Conservation (phyloP, 2,113 vertebrate species). For the human region DNA sequence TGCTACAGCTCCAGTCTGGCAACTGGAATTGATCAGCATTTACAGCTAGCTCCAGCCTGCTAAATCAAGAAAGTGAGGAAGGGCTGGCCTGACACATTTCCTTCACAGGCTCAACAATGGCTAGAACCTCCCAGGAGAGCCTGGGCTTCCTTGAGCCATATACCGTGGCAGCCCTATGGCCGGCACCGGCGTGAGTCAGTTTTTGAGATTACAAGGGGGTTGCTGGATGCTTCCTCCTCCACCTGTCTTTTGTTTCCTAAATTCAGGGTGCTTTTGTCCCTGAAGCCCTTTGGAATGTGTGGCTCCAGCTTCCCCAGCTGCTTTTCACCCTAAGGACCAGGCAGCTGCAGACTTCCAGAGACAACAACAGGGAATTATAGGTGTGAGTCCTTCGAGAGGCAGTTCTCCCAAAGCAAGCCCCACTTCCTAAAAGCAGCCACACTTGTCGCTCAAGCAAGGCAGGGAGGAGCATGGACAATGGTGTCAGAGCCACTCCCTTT, state of each 20-base stretch:
- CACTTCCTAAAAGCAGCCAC: neutral
- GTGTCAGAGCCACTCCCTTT: neutral
- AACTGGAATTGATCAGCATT: rapidly evolving
- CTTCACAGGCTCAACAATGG: rapidly evolving
- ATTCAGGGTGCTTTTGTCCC: neutral
- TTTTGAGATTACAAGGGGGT: rapidly evolving
- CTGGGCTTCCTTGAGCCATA: rapidly evolving
- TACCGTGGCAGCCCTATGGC: rapidly evolving
- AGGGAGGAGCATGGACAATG: neutral
- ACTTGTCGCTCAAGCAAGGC: neutral
- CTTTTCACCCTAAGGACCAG: neutral
- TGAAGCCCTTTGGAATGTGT: neutral
- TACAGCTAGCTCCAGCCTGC: rapidly evolving
- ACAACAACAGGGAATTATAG: rapidly evolving
- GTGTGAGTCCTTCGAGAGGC: rapidly evolving
- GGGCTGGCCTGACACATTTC: neutral
- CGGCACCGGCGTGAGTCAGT: neutral
- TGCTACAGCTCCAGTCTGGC: neutral
- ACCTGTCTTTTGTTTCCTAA: neutral
- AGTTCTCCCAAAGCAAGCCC: neutral
- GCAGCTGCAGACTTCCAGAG: neutral
- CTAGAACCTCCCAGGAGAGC: neutral
- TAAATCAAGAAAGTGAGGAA: neutral
- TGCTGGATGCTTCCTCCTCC: neutral
- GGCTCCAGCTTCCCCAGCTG: neutral